These are phyloP conservation scores for Xyrichtys novacula DNA, from an alignment of 2,797 vertebrate genomes.

Conservation along the genomic window DNA sequence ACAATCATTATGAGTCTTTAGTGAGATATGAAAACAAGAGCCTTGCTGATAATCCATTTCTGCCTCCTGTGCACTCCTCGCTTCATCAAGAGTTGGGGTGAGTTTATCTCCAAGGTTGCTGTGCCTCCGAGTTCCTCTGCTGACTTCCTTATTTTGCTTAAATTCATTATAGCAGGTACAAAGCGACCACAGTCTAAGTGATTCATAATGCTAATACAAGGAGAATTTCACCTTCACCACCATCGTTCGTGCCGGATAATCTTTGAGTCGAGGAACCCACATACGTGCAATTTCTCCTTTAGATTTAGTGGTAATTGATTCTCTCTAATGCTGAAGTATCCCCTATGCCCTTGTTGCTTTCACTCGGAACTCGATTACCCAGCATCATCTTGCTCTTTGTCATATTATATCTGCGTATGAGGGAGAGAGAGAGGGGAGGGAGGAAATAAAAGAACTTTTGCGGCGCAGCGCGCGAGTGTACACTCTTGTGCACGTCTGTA, in stretches of 20 bases:
- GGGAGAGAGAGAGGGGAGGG: conserved; percentile 11
- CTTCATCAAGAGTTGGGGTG: conserved; percentile 58
- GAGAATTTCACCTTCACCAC: conserved; percentile 68
- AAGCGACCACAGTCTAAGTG: conserved; percentile 35
- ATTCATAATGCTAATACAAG: conserved; percentile 64
- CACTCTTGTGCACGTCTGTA: conserved; percentile 57
- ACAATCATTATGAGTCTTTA: conserved; percentile 61
- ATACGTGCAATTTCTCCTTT: conserved; percentile 68
- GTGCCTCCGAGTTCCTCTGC: conserved; percentile 41
- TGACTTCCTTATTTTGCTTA: conserved; percentile 57
- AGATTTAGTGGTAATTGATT: conserved; percentile 77
- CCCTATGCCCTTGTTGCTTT: conserved; percentile 71
- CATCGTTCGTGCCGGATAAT: conserved; percentile 67
- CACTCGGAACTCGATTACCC: conserved; percentile 67
- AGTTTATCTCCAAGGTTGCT: conserved; percentile 73
- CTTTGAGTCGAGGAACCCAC: conserved; percentile 61
- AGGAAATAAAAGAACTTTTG: conserved; percentile 41
- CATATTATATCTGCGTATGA: conserved; percentile 60
- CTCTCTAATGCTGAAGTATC: conserved; percentile 69
- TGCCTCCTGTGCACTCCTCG: conserved; percentile 63
- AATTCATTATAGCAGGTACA: conserved; percentile 56
- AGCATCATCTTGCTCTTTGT: conserved; percentile 71
- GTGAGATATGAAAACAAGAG: conserved; percentile 57
- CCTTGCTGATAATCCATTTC: conserved; percentile 58
- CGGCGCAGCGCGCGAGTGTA: conserved; percentile 37